Evolutionary conservation across 2,113 vertebrate species (phyloP), one percentile per base, ranked within the genome.

Genomic region (Rhinogobius similis): DNA sequence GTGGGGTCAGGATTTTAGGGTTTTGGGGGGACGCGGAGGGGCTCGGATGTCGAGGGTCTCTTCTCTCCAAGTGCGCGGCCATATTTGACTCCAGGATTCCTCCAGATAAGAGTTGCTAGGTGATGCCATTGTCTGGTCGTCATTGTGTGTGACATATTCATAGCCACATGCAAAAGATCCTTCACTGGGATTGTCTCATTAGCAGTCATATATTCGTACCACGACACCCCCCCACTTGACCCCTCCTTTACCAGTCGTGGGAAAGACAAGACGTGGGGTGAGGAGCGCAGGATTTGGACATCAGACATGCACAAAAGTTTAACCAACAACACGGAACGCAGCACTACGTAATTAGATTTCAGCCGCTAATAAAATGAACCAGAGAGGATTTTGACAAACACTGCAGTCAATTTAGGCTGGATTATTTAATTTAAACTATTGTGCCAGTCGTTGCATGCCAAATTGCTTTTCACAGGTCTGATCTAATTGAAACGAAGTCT

Each of bases 191-290:
- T 55, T 16, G 64, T 82, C 91, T 93, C 89, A 93, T 94, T 93
- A 93, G 91, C 87, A 91, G 89, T 90, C 87, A 90, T 91, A 88
- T 93, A 94, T 94, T 93, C 93, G 93, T 92, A 88, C 86, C 75
- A 83, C 78, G 77, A 83, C 85, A 70, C 82, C 73, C 78, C 82
- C 87, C 81, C 68, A 88, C 91, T 93, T 91, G 90, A 94, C 92
- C 93, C 91, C 87, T 90, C 87, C 87, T 84, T 86, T 85, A 82
- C 86, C 79, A 88, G 81, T 87, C 91, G 90, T 93, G 93, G 92
- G 93, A 94, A 94, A 89, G 79, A 87, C 79, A 86, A 79, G 83
- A 77, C 71, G 78, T 72, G 84, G 55, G 83, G 70, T 44, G 64
- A 86, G 77, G 76, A 66, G 73, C 62, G 66, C 62, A 84, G 82